A percentile compares a stretch with the other conserved stretches of the same genome.
phyloP scores from a whole-genome alignment of 2,888 invertebrate genomes.

The Heteromyza rotundicornis region DNA sequence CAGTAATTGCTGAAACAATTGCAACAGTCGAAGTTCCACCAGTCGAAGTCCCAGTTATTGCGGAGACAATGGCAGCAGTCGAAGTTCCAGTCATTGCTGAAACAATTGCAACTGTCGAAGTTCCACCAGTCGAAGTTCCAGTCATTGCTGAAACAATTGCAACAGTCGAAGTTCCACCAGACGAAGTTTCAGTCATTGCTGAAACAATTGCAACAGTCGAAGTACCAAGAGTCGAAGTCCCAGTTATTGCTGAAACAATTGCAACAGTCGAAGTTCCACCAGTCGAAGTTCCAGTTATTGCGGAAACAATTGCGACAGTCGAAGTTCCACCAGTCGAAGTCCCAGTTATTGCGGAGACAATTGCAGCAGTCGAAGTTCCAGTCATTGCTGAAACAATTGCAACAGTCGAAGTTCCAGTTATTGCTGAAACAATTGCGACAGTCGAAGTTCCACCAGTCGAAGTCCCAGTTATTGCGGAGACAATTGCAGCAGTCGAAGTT shows the following conservation, averaged over 20 bases:
- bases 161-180: background rate
- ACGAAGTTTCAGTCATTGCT: constrained; percentile 1
- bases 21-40: background rate
- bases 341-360: background rate
- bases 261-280: background rate
- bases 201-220: background rate
- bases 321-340: background rate
- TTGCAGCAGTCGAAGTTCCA: background rate
- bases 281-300: background rate
- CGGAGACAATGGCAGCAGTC: background rate
- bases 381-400: background rate
- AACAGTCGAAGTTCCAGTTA: no score
- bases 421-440: no score
- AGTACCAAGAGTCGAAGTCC: background rate
- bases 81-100: background rate
- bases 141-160: background rate
- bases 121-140: no score
- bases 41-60: background rate
- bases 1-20: background rate
- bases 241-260: background rate
- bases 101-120: background rate
- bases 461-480: no score
- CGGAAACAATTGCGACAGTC: background rate
- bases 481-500: background rate
- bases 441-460: no score